phyloP scores from a whole-genome alignment of 2,888 invertebrate genomes.

The Zaprionus obscuricornis region DNA sequence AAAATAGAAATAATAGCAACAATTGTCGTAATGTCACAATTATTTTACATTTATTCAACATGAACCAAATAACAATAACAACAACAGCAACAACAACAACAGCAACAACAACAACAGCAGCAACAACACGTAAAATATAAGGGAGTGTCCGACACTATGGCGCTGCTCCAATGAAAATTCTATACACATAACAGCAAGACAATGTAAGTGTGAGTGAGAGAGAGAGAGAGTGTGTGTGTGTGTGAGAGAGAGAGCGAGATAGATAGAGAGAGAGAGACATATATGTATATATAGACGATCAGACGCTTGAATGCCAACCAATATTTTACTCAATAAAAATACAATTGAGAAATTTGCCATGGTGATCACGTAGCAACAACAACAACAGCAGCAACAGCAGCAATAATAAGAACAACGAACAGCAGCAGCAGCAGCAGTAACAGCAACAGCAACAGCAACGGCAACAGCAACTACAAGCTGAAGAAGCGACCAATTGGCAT shows the following conservation, averaged over 20 bases:
- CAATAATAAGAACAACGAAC: slow-evolving; percentile 7
- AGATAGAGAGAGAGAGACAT: not conserved
- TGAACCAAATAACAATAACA: slow-evolving; percentile 64
- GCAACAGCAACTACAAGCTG: no score
- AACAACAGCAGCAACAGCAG: slow-evolving; percentile 27
- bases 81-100: no score
- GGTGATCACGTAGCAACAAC: slow-evolving; percentile 70
- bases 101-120: no score
- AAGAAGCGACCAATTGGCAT: slow-evolving; percentile 56
- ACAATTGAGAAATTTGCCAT: slow-evolving; percentile 77
- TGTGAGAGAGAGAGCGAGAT: no score
- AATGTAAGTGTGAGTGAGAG: no score
- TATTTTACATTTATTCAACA: slow-evolving; percentile 61
- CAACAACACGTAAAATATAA: slow-evolving; percentile 36
- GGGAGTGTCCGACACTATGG: slow-evolving; percentile 54
- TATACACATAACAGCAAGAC: slow-evolving; percentile 48
- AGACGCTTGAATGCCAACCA: slow-evolving; percentile 62
- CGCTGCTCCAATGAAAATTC: slow-evolving; percentile 60
- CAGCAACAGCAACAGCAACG: not conserved
- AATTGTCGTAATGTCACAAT: slow-evolving; percentile 65
- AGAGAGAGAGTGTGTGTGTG: no score
- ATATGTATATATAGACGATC: slow-evolving; percentile 26
- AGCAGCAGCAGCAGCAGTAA: slow-evolving; percentile 20
- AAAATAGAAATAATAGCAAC: no score
- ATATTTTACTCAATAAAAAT: slow-evolving; percentile 73